phyloP scores from a whole-genome alignment of 2,888 invertebrate species.

The Morpho deidamia region DNA sequence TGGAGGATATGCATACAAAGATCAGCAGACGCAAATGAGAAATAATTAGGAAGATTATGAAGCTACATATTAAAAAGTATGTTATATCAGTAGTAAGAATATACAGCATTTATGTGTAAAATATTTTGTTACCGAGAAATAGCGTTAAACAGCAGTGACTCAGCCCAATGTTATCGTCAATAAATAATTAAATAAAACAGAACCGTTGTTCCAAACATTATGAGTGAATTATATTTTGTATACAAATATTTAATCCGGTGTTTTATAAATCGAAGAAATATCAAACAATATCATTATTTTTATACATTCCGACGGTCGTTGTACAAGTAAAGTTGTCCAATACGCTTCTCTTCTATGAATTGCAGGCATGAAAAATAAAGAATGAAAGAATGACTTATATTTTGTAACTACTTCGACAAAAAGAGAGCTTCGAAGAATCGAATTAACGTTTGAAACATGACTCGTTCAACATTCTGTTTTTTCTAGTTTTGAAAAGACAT shows the following conservation, averaged over 20 bases:
- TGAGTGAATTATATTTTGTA: slow-evolving; percentile 11
- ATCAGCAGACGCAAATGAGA: too few species aligned
- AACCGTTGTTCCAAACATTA: slow-evolving; percentile 1
- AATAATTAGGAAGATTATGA: too few species aligned
- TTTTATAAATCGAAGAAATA: not conserved
- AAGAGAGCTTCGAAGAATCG: slow-evolving; percentile 1
- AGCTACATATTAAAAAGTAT: not conserved
- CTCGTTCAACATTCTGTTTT: slow-evolving; percentile 17
- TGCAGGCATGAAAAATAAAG: not conserved
- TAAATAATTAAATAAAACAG: slow-evolving; percentile 5
- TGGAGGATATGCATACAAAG: too few species aligned
- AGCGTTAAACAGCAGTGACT: slow-evolving; percentile 11
- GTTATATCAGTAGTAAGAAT: slow-evolving; percentile 12
- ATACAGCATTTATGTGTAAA: slow-evolving; percentile 15
- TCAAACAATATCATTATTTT: not conserved
- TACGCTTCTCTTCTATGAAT: not conserved
- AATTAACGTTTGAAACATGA: slow-evolving; percentile 14
- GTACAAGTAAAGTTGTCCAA: too few species aligned
- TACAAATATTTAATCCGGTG: not conserved
- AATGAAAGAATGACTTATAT: slow-evolving; percentile 3
- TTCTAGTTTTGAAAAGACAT: slow-evolving; percentile 7
- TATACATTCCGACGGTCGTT: not conserved
- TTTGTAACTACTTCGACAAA: slow-evolving; percentile 1
- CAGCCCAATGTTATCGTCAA: slow-evolving; percentile 5
- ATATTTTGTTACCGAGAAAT: slow-evolving; percentile 16